phyloP scores from a whole-genome alignment of 2,113 vertebrate species.

The Prionailurus viverrinus region DNA sequence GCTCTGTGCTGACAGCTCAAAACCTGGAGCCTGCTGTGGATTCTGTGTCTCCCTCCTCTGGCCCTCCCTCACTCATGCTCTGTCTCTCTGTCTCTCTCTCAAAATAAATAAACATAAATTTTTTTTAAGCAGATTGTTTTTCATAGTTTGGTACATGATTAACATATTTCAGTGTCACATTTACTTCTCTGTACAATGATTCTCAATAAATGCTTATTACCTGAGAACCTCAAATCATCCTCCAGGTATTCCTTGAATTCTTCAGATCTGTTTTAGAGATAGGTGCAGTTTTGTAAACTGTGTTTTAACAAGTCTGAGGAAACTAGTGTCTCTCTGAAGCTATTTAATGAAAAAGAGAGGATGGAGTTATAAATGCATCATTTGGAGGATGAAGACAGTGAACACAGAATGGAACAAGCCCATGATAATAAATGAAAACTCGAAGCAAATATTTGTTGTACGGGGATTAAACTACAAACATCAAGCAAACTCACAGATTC shows the following conservation, averaged over 20 bases:
- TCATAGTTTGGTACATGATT: neutral
- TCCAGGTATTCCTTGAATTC: neutral
- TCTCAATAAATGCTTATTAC: neutral
- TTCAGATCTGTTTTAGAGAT: neutral
- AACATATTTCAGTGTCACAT: neutral
- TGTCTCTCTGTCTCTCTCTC: too few species aligned
- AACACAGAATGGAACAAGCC: neutral
- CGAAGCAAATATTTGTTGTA: neutral
- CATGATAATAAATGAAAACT: neutral
- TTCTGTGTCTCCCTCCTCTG: too few species aligned
- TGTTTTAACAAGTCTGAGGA: neutral
- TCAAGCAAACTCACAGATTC: neutral
- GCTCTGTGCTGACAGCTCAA: too few species aligned
- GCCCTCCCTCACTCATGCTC: too few species aligned
- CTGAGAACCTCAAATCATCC: neutral
- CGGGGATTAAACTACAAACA: neutral
- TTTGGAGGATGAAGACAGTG: neutral
- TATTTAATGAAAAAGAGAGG: neutral
- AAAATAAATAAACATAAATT: too few species aligned
- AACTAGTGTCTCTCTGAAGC: slow-evolving; percentile 10
- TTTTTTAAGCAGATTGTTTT: neutral
- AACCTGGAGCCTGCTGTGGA: too few species aligned
- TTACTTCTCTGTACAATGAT: neutral
- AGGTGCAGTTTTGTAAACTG: neutral
- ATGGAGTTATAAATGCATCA: neutral